phyloP scores from a whole-genome alignment of 2,797 vertebrate species.

The Sus cebifrons region DNA sequence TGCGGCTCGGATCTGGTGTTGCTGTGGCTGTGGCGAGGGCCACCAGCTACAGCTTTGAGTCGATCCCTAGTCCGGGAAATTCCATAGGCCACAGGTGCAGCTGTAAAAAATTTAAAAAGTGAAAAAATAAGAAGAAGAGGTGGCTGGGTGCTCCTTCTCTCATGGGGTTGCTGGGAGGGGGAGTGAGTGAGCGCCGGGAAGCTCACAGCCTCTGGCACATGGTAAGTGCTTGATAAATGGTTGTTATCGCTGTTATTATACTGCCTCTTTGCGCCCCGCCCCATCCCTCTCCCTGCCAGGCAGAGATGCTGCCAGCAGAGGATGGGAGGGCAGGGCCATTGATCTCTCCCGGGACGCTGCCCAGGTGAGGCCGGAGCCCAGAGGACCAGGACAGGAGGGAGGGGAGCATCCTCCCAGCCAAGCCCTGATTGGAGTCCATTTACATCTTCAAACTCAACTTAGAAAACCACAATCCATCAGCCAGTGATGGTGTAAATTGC shows the following conservation, averaged over 20 bases:
- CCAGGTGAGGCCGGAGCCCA: neutral
- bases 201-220: neutral
- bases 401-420: neutral
- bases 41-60: too few relatives aligned
- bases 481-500: constrained; percentile 84
- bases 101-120: too few relatives aligned
- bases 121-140: neutral
- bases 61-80: too few relatives aligned
- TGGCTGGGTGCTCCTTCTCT: neutral
- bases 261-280: neutral
- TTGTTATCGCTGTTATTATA: too few relatives aligned
- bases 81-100: too few relatives aligned
- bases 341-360: neutral
- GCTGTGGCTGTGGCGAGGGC: too few relatives aligned
- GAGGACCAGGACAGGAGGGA: accelerated
- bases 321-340: neutral
- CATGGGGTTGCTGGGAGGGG: neutral
- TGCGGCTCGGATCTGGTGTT: too few relatives aligned
- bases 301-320: neutral
- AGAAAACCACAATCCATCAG: constrained; percentile 85
- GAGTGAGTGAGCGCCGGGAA: too few relatives aligned
- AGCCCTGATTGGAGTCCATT: constrained; percentile 80
- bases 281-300: neutral
- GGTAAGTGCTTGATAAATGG: neutral
- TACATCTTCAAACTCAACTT: constrained; percentile 84